Evolutionary conservation across 1,140 invertebrate genomes (phyloP).

Genomic region (Meloidogyne exigua): DNA sequence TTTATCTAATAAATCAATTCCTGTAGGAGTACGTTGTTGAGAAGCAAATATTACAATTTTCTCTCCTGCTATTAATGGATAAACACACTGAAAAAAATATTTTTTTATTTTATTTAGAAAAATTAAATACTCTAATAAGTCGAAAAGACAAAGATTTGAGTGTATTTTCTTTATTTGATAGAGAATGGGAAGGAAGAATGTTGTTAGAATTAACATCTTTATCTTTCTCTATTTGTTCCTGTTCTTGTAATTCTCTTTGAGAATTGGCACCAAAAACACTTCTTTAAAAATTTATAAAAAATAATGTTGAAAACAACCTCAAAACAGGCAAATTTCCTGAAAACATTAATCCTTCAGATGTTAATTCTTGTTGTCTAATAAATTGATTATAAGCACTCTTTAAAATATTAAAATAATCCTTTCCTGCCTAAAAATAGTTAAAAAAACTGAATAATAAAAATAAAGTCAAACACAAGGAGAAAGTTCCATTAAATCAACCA

Average conservation of each 20-base stretch:
- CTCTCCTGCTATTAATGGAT: constrained; percentile 45
- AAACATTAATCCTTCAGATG: constrained; percentile 36
- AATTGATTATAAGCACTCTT: constrained; percentile 36
- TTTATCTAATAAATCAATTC: constrained; percentile 46
- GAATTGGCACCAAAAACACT: constrained; percentile 40
- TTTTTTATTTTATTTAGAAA: background rate
- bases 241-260: constrained; percentile 9
- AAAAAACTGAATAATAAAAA: constrained; percentile 11
- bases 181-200: constrained; percentile 14
- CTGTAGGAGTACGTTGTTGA: constrained; percentile 40
- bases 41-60: constrained; percentile 48
- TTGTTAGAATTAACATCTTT: constrained; percentile 20
- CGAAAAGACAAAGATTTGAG: constrained; percentile 19
- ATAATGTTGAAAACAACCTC: background rate
- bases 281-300: background rate
- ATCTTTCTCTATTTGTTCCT: constrained; percentile 30
- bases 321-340: constrained; percentile 29
- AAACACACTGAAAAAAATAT: constrained; percentile 45
- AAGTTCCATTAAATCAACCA: constrained; percentile 22
- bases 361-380: constrained; percentile 19
- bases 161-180: constrained; percentile 29
- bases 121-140: constrained; percentile 10
- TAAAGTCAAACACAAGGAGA: constrained; percentile 25
- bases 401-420: constrained; percentile 26
- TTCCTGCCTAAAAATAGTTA: constrained; percentile 6